Evolutionary conservation across 1,140 invertebrate genomes (phyloP), one percentile per base, ranked within the genome.

Genomic region (Drosophila melanica): DNA sequence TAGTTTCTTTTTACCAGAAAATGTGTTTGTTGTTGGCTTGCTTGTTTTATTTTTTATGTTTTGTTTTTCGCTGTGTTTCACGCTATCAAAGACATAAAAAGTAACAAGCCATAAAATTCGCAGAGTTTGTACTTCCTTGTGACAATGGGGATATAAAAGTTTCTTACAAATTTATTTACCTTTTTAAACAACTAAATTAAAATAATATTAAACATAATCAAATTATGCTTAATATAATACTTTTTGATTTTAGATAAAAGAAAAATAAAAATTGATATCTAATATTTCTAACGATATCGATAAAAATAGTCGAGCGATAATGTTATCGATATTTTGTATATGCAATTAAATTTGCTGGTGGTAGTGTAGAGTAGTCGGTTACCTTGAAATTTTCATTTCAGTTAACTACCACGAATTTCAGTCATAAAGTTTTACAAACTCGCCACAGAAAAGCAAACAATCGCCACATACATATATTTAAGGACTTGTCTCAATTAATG

Each of bases 381-480:
- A 20, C 3, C 11, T 48, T 20, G 47, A 48, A 27, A 12, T 6
- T 48, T 11, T 48, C 12, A 27, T n/a, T 23, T 20, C 27, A 11
- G 23, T 44, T 27, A 62, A 60, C 41, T 14, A 35, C 54, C 51
- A 62, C 62, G 41, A 57, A 73, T 41, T 63, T 23, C 27, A 16
- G 63, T 39, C 69, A 53, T 75, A 45, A 75, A 74, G 59, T 75
- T 79, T 65, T 47, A 75, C 44, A 53, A 45, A 37, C 50, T 35
- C n/a, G 16, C 33, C 16, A 37, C 30, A 51, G 27, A 20, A 55
- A 16, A 55, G 41, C 47, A 37, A 20, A 39, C 18, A 16, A 33
- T 44, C 33, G 16, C 2, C 44, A 10, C 23, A 18, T 16, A 18
- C 10, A 16, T 16, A 37, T 16, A 37, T 37, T 53, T 37, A 20